Conservation (phyloP, 2,113 vertebrate species). For the Rattus norvegicus region DNA sequence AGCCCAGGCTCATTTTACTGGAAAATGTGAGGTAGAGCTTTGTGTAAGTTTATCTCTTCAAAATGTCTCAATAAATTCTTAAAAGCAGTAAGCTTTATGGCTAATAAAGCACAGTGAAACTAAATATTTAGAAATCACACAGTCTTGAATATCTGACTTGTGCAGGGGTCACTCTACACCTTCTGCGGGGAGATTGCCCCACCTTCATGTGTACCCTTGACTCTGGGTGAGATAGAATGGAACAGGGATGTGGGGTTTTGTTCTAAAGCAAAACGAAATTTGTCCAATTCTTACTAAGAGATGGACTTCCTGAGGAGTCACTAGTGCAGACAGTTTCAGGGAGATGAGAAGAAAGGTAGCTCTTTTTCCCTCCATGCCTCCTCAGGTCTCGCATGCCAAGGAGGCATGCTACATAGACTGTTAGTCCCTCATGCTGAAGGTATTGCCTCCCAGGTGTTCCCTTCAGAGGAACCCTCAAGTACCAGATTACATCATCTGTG, state of each 20-base stretch:
- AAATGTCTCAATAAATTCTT: slow-evolving; percentile 48
- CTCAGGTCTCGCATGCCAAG: not conserved
- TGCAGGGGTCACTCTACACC: not conserved
- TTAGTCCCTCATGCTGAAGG: not conserved
- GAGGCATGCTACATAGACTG: not conserved
- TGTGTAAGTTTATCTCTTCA: slow-evolving; percentile 33
- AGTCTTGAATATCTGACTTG: not conserved
- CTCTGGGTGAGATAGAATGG: not conserved
- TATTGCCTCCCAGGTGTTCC: too few species aligned
- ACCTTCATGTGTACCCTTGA: not conserved
- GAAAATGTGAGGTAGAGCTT: slow-evolving; percentile 14
- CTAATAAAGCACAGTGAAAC: slow-evolving; percentile 5
- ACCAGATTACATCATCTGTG: not conserved
- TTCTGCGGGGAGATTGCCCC: not conserved
- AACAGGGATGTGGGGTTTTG: not conserved
- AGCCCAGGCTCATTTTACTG: not conserved
- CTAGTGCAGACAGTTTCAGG: not conserved
- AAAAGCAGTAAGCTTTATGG: slow-evolving; percentile 25
- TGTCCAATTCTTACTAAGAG: not conserved
- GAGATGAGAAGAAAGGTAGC: not conserved
- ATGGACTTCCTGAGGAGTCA: not conserved
- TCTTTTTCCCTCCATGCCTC: not conserved
- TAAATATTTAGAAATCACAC: slow-evolving; percentile 33
- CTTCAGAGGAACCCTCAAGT: not conserved
- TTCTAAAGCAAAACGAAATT: not conserved